Evolutionary conservation across 1,140 invertebrate species (phyloP).

Genomic region (Phymorhynchus buccinoides): DNA sequence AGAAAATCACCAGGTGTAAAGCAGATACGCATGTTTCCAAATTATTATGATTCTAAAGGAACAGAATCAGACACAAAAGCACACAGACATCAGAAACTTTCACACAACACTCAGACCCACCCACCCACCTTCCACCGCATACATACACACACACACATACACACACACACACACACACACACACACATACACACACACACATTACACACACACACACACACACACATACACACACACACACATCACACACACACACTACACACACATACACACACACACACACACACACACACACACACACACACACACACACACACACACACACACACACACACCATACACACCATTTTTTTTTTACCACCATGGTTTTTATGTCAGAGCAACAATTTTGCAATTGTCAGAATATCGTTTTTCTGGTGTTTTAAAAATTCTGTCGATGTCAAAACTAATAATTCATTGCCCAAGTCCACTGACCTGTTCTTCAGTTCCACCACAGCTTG

Average conservation of each 20-base stretch:
- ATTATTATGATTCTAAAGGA: too few species aligned
- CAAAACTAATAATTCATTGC: too few species aligned
- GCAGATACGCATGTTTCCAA: too few species aligned
- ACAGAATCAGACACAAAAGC: background rate
- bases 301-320: slow-evolving; percentile 14
- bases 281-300: slow-evolving; percentile 22
- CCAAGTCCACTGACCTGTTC: slow-evolving; percentile 84
- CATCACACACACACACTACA: too few species aligned
- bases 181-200: slow-evolving; percentile 7
- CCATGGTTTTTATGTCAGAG: too few species aligned
- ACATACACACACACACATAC: background rate
- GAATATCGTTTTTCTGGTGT: too few species aligned
- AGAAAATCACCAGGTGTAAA: background rate
- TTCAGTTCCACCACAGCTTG: slow-evolving; percentile 97
- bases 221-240: background rate
- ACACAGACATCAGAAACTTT: background rate
- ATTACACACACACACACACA: background rate
- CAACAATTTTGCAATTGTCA: too few species aligned
- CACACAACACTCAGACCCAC: background rate
- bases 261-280: background rate
- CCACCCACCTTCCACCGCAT: background rate
- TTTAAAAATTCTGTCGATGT: too few species aligned
- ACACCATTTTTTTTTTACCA: too few species aligned
- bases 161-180: background rate
- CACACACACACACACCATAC: background rate